Evolutionary conservation across 2,113 vertebrate species (phyloP), one percentile per base, ranked within the genome.

Genomic region (Coregonus clupeaformis): DNA sequence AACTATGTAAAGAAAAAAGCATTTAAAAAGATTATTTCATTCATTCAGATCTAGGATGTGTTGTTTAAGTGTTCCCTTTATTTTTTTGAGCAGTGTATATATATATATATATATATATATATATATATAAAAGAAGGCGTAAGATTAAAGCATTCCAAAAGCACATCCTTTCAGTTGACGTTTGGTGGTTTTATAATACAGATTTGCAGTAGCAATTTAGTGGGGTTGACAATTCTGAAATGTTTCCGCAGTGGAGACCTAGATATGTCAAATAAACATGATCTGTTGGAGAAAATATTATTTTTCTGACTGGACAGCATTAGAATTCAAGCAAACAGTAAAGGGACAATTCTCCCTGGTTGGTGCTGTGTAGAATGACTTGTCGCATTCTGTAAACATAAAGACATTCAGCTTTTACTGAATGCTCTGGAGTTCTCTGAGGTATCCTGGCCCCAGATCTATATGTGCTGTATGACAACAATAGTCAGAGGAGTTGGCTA

Each of bases 211-310:
- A 52, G 72, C 52, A 65, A 32, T 64, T 30, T 68, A 69, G 47
- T 27, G 59, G 49, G 71, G 22, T 72, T 24, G 25, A 52, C 24
- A 13, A 24, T 52, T 69, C 68, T 78, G 76, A 82, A 60, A 32
- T 79, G 67, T 70, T 30, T 69, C 64, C 47, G 59, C 72, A 45
- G 18, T 36, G 68, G 62, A 82, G 77, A 79, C 81, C 74, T 36
- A 80, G 72, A 77, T 83, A 80, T 77, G 81, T 80, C 74, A 83
- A 45, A 74, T 79, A 59, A 68, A 68, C 25, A 24, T 72, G 52
- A 55, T 67, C 68, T 64, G 47, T 67, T 69, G 36, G 20, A 20
- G 66, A 79, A 80, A 76, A 74, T 52, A 24, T 27, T 3, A 18
- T 68, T 69, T 69, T 74, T 60, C 74, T 42, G 62, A n/a, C 76